These are phyloP conservation scores for Sorex maritimensis DNA, from an alignment of 2,797 vertebrate species.

Conservation along the genomic window DNA sequence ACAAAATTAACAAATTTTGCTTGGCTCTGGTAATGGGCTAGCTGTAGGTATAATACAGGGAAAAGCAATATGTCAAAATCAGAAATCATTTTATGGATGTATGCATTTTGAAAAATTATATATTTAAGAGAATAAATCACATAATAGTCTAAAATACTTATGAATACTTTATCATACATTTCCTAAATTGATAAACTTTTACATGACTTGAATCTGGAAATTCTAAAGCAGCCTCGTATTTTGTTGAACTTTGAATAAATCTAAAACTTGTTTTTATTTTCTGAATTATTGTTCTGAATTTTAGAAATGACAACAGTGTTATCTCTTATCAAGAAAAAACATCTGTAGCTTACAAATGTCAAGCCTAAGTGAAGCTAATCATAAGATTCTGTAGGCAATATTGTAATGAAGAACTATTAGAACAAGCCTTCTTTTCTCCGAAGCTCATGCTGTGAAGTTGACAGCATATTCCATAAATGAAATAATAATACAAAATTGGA, in stretches of 20 bases:
- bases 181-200: slow-evolving; percentile 56
- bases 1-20: slow-evolving; percentile 61
- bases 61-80: slow-evolving; percentile 23
- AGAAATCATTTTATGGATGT: slow-evolving; percentile 45
- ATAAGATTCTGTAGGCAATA: slow-evolving; percentile 82
- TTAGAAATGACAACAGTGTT: slow-evolving; percentile 77
- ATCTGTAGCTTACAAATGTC: slow-evolving; percentile 81
- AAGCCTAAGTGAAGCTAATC: slow-evolving; percentile 83
- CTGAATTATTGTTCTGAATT: slow-evolving; percentile 72
- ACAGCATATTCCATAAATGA: slow-evolving; percentile 88
- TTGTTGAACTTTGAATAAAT: slow-evolving; percentile 72
- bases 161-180: slow-evolving; percentile 32
- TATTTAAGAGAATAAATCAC: slow-evolving; percentile 49
- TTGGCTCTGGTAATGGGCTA: not conserved
- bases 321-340: slow-evolving; percentile 70
- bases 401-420: slow-evolving; percentile 88
- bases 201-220: slow-evolving; percentile 49
- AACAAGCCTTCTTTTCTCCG: slow-evolving; percentile 81
- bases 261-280: too few relatives aligned
- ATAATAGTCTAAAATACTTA: slow-evolving; percentile 45
- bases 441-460: slow-evolving; percentile 87
- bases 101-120: slow-evolving; percentile 11
- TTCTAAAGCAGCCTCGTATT: not conserved
- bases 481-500: slow-evolving; percentile 88
- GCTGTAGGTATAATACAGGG: slow-evolving; percentile 27